Conservation (phyloP, 2,797 vertebrate species). For the Pseudocheirus occidentalis region DNA sequence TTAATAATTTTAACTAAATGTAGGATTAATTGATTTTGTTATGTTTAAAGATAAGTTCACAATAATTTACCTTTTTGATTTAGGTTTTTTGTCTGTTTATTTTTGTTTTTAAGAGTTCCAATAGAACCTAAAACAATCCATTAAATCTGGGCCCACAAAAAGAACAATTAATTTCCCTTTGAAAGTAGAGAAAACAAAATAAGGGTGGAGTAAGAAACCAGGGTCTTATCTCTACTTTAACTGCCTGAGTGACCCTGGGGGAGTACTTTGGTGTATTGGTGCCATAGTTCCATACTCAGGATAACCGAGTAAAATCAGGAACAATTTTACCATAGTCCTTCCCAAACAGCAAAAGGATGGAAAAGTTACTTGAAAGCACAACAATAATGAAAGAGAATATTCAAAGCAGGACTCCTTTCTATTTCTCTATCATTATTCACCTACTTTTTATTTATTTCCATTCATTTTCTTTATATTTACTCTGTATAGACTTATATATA, state of each 20-base stretch:
- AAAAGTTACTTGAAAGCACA: neutral
- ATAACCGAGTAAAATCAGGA: neutral
- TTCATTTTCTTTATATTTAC: neutral
- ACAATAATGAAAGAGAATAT: neutral
- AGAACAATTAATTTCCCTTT: neutral
- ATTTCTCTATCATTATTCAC: neutral
- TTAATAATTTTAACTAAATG: neutral
- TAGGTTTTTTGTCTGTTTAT: neutral
- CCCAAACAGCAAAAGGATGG: neutral
- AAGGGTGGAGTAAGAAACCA: rapidly evolving
- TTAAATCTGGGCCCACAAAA: constrained; percentile 5
- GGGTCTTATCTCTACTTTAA: neutral
- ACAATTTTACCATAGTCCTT: neutral
- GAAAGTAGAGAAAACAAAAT: neutral
- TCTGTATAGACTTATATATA: neutral
- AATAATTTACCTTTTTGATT: neutral
- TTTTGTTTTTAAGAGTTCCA: neutral
- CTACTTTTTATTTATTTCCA: neutral
- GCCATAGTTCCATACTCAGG: neutral
- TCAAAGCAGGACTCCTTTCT: neutral
- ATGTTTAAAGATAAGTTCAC: neutral
- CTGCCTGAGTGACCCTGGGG: neutral
- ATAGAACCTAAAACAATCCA: neutral
- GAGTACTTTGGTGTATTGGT: neutral
- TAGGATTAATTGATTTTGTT: neutral